Evolutionary conservation across 2,888 invertebrate species (phyloP).

Genomic region (Prosopocoilus inquinatus): DNA sequence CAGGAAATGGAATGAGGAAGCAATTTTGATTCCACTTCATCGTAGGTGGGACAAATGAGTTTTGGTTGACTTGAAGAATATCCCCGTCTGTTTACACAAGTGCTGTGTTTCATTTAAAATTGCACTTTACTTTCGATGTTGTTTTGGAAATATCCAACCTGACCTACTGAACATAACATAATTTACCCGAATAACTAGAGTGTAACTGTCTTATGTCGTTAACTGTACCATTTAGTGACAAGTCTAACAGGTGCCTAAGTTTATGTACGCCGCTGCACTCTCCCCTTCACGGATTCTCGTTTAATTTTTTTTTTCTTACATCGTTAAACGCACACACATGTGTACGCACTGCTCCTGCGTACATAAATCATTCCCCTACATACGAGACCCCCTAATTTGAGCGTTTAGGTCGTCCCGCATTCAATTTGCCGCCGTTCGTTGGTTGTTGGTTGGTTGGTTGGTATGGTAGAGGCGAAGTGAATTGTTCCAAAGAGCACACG

Average conservation of each 20-base stretch:
- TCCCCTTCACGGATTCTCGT: constrained; percentile 9
- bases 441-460: neutral
- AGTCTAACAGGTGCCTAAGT: constrained; percentile 16
- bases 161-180: too few relatives aligned
- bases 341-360: neutral
- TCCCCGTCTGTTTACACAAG: too few relatives aligned
- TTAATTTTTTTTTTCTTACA: neutral
- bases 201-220: too few relatives aligned
- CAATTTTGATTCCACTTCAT: too few relatives aligned
- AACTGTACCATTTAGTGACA: constrained; percentile 10
- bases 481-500: neutral
- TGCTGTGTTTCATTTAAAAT: too few relatives aligned
- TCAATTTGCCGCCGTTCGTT: too few relatives aligned
- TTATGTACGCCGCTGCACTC: constrained; percentile 15
- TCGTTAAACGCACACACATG: constrained; percentile 1
- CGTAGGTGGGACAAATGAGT: too few relatives aligned
- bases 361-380: constrained; percentile 2
- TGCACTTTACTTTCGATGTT: too few relatives aligned
- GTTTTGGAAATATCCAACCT: too few relatives aligned
- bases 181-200: too few relatives aligned
- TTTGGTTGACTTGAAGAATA: too few relatives aligned
- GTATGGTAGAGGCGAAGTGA: neutral
- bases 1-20: too few relatives aligned
- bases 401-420: neutral
- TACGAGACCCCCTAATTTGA: constrained; percentile 1